phyloP scores from a whole-genome alignment of 2,888 invertebrate species.

The Drosophila borealis region DNA sequence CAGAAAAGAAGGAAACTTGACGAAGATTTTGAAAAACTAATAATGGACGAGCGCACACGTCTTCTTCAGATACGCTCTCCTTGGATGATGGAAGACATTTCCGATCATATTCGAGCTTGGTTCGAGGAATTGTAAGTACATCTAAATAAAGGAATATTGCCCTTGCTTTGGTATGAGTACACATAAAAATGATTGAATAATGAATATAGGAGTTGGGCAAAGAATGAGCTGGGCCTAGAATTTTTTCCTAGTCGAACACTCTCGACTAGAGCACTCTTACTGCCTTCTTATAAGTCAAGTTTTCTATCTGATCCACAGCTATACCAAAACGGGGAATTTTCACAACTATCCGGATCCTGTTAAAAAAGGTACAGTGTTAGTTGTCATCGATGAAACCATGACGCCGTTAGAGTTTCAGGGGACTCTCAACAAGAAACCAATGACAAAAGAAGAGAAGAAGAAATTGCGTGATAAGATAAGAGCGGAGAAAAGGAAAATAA shows the following conservation, averaged over 20 bases:
- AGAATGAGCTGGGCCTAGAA: no score
- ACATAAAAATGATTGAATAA: no score
- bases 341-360: slow-evolving; percentile 86
- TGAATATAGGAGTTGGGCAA: no score
- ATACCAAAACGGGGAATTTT: slow-evolving; percentile 80
- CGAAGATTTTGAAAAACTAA: slow-evolving; percentile 81
- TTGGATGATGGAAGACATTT: slow-evolving; percentile 89
- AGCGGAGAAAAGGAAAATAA: slow-evolving; percentile 68
- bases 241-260: no score
- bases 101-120: slow-evolving; percentile 91
- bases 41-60: slow-evolving; percentile 85
- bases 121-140: slow-evolving; percentile 87
- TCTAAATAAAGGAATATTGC: no score
- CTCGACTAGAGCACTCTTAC: no score
- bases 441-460: slow-evolving; percentile 81
- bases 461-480: slow-evolving; percentile 67
- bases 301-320: slow-evolving; percentile 58
- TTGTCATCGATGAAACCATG: slow-evolving; percentile 85
- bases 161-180: no score
- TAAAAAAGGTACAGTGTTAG: slow-evolving; percentile 86
- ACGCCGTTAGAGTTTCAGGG: slow-evolving; percentile 83
- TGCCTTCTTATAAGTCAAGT: no score
- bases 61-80: slow-evolving; percentile 85
- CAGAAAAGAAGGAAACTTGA: slow-evolving; percentile 62
- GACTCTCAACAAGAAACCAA: slow-evolving; percentile 66